A percentile compares a stretch with the other conserved stretches of the same genome.
Conservation (phyloP, 2,888 invertebrate species). For the Hartigia nigra region DNA sequence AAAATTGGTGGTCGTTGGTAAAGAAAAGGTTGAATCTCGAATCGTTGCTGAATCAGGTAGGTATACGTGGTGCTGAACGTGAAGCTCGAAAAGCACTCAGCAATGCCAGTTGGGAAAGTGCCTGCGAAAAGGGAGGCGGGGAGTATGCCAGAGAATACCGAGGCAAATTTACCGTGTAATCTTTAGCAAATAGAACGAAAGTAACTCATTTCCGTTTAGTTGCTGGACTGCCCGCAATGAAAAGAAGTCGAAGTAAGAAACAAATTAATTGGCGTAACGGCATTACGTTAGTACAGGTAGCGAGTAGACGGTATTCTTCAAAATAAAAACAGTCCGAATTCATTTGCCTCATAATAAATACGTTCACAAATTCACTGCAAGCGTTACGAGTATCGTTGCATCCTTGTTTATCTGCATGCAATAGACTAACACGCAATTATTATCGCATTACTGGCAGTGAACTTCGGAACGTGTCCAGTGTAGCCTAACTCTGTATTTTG, state of each 20-base stretch:
- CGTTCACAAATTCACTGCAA: too few species aligned
- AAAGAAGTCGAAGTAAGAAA: conserved; percentile 31
- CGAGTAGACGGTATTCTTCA: not conserved
- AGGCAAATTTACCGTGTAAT: conserved; percentile 54
- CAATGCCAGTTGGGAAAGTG: not conserved
- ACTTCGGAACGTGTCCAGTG: too few species aligned
- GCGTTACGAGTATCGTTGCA: too few species aligned
- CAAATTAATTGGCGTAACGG: not conserved
- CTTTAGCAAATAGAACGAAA: conserved; percentile 55
- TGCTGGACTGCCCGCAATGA: conserved; percentile 41
- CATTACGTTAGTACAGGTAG: not conserved
- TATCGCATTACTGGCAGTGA: too few species aligned
- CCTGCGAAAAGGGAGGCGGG: not conserved
- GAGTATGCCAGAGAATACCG: conserved; percentile 12
- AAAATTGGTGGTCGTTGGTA: not conserved
- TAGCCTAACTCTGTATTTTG: not conserved
- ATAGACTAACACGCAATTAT: too few species aligned
- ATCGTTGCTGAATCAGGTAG: not conserved
- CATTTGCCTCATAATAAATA: not conserved
- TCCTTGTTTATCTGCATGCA: too few species aligned
- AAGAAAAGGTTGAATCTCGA: not conserved
- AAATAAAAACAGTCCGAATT: not conserved
- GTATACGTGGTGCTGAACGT: not conserved
- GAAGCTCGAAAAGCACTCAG: not conserved
- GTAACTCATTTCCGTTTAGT: conserved; percentile 58